These are phyloP conservation scores for Spheniscus mendiculus DNA, from an alignment of 2,113 vertebrate genomes.

Conservation along the genomic window DNA sequence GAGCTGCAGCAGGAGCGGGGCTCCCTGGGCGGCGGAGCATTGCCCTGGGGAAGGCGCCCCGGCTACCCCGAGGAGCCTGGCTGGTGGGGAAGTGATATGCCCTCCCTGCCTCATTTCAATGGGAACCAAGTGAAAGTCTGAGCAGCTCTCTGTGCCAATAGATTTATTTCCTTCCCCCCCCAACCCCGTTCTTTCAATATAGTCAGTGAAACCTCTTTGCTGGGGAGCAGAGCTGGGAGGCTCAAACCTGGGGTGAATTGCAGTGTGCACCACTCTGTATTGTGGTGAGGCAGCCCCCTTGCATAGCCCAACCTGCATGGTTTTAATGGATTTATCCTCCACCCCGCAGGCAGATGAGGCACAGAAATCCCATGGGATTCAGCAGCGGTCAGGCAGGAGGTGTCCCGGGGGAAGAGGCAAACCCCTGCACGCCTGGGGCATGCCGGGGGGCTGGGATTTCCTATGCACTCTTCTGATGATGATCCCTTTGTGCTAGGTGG, in stretches of 20 bases:
- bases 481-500: constrained; percentile 19
- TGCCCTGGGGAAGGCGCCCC: background rate
- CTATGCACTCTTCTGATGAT: background rate
- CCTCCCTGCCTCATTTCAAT: rapidly evolving
- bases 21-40: no score
- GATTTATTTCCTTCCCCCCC: background rate
- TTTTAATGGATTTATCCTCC: background rate
- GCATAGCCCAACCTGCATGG: background rate
- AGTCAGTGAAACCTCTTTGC: background rate
- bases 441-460: background rate
- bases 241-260: background rate
- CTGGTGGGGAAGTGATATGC: background rate
- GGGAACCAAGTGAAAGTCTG: background rate
- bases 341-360: background rate
- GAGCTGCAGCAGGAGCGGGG: background rate
- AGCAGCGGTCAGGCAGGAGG: background rate
- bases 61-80: background rate
- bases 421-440: background rate
- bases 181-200: background rate
- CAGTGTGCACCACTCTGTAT: rapidly evolving
- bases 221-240: background rate
- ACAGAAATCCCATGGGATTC: background rate
- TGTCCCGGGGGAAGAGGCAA: background rate
- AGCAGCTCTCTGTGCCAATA: background rate
- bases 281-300: background rate